A percentile compares a stretch with the other conserved stretches of the same genome.
Conservation (phyloP, 1,140 invertebrate genomes). For the Nasonia giraulti region DNA sequence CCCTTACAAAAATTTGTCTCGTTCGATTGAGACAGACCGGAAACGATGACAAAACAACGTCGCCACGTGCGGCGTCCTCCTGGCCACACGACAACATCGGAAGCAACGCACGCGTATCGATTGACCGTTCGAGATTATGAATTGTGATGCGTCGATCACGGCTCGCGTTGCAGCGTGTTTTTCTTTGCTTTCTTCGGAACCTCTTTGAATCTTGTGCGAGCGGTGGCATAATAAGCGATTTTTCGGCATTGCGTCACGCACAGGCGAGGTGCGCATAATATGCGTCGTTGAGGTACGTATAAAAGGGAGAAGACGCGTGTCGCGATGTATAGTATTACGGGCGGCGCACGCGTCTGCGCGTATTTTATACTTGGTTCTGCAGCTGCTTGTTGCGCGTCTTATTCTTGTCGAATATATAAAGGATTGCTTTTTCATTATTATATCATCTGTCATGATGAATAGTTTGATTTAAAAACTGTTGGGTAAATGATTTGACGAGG, state of each 20-base stretch:
- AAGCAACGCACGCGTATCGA: slow-evolving; percentile 55
- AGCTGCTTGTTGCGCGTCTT: neutral
- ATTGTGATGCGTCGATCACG: slow-evolving; percentile 59
- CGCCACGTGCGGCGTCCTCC: slow-evolving; percentile 31
- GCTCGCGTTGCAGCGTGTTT: slow-evolving; percentile 53
- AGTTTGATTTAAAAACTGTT: too few species aligned
- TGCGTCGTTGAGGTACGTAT: neutral
- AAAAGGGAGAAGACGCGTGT: slow-evolving; percentile 49
- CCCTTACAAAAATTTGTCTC: neutral
- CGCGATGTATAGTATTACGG: slow-evolving; percentile 21
- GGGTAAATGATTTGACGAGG: too few species aligned
- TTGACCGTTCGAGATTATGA: slow-evolving; percentile 62
- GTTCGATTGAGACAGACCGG: neutral
- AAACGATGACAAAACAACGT: neutral
- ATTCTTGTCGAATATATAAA: neutral
- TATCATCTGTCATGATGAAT: too few species aligned
- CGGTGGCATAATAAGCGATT: slow-evolving; percentile 55
- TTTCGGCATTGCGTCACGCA: slow-evolving; percentile 53
- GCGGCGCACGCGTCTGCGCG: neutral
- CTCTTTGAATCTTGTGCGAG: neutral
- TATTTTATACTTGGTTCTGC: neutral
- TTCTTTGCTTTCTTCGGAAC: slow-evolving; percentile 11
- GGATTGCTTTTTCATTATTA: too few species aligned
- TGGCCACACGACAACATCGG: neutral
- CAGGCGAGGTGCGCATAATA: neutral